These are phyloP conservation scores for Zoanthus gigantus DNA, from an alignment of 92 coral and sea anemone species.

Conservation along the genomic window DNA sequence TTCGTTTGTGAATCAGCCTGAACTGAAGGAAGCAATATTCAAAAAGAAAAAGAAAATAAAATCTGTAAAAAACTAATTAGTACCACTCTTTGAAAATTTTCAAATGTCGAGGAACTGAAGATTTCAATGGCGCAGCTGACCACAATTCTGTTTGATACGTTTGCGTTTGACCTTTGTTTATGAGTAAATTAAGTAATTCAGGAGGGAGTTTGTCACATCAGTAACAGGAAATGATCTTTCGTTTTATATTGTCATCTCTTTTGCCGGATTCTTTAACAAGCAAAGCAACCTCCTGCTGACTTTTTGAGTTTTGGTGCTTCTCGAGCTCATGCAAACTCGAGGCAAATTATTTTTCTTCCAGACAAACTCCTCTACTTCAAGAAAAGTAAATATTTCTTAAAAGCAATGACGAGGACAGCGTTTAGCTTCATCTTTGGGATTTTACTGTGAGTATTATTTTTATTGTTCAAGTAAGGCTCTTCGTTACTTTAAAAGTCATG, in stretches of 20 bases:
- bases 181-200: background rate
- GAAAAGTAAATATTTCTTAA: background rate
- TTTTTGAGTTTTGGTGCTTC: background rate
- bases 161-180: background rate
- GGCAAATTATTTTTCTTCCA: constrained; percentile 1
- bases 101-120: background rate
- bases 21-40: constrained; percentile 25
- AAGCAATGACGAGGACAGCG: constrained; percentile 18
- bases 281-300: constrained; percentile 40
- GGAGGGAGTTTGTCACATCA: constrained; percentile 22
- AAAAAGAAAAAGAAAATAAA: background rate
- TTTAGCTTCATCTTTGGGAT: constrained; percentile 1
- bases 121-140: background rate
- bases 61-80: background rate
- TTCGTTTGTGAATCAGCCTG: background rate
- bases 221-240: constrained; percentile 46
- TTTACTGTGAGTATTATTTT: constrained; percentile 12
- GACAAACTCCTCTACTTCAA: background rate
- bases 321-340: constrained; percentile 1
- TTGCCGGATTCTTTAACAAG: constrained; percentile 5
- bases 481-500: background rate
- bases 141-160: background rate
- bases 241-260: constrained; percentile 38
- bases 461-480: background rate
- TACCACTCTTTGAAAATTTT: background rate